Evolutionary conservation across 2,888 invertebrate genomes (phyloP), one percentile per base, ranked within the genome.

Genomic region (Diplazon laetatorius): DNA sequence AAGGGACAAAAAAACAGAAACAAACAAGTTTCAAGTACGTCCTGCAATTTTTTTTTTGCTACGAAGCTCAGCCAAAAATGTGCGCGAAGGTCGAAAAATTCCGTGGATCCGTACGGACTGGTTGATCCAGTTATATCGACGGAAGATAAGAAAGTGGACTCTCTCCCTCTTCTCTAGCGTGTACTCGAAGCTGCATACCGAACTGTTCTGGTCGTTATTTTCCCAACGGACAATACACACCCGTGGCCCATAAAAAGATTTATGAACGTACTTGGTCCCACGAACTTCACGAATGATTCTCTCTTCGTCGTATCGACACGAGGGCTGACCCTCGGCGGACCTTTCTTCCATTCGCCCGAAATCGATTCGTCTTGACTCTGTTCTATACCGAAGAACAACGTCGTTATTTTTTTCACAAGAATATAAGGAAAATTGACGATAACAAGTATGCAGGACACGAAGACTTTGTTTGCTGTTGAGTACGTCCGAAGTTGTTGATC

Each of bases 341-440:
- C 18, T 37, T 52, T 12, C 25, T 25, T 5, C 9, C 25, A 25
- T n/a, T 6, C 14, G 1, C 6, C 12, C 16, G 9, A 57, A 57
- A 37, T 57, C 44, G 55, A 57, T 42, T 42, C 30, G 4, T 22
- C 30, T 10, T 0, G 12, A 30, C 25, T 9, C 16, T 22, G 25
- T 25, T 14, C n/a, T n/a, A 44, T 68, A 68, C 52, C 44, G 10
- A 42, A 39, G n/a, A 44, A 66, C 39, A 55, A 55, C 42, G 37
- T 44, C 68, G n/a, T 66, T 52, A 66, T 66, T 66, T 55, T 39
- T 20, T 25, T n/a, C n/a, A 35, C 55, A 55, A 55, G 52, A 22
- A 14, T 22, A 66, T 44, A 55, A 44, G 8, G 12, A 12, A 44
- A 42, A 57, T 68, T 55, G 52, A 68, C 55, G 16, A 25, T 30